These are phyloP conservation scores for Channa maculata DNA, from an alignment of 2,113 vertebrate species.

Conservation along the genomic window DNA sequence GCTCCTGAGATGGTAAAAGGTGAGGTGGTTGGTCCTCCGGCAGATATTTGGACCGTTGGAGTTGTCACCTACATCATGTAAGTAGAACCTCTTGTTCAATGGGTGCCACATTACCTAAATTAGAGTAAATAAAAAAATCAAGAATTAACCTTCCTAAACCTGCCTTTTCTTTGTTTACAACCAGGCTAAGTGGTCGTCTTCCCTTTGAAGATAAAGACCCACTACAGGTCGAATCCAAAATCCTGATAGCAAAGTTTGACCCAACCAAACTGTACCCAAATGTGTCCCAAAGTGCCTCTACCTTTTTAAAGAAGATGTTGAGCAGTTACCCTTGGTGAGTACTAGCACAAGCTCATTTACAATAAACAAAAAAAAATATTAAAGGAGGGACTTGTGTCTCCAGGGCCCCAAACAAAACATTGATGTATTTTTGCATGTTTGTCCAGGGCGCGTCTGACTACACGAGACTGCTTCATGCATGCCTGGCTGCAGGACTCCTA, in stretches of 20 bases:
- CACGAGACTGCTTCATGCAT: conserved; percentile 92
- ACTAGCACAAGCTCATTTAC: background rate
- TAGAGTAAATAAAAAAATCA: too few relatives aligned
- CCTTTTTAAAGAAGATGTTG: conserved; percentile 94
- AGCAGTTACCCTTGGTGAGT: conserved; percentile 93
- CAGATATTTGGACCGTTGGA: conserved; percentile 93
- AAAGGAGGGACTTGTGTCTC: too few relatives aligned
- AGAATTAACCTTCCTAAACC: background rate
- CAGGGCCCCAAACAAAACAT: too few relatives aligned
- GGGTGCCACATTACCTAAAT: background rate
- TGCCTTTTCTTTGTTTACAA: background rate
- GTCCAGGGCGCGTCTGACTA: conserved; percentile 89
- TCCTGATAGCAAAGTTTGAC: conserved; percentile 91
- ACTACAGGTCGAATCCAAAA: conserved; percentile 87
- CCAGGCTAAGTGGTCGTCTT: conserved; percentile 92
- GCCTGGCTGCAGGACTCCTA: conserved; percentile 97
- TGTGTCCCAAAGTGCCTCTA: conserved; percentile 92
- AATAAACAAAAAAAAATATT: too few relatives aligned
- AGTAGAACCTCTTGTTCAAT: conserved; percentile 64
- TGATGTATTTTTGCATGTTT: background rate
- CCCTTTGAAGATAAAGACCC: conserved; percentile 91
- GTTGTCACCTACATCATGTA: conserved; percentile 92
- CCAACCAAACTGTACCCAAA: conserved; percentile 92
- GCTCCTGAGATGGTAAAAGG: conserved; percentile 96
- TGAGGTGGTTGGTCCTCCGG: conserved; percentile 91